Conservation (phyloP, 30 jellyfish, hydroid and myxozoan species). For the Catostylus mosaicus region DNA sequence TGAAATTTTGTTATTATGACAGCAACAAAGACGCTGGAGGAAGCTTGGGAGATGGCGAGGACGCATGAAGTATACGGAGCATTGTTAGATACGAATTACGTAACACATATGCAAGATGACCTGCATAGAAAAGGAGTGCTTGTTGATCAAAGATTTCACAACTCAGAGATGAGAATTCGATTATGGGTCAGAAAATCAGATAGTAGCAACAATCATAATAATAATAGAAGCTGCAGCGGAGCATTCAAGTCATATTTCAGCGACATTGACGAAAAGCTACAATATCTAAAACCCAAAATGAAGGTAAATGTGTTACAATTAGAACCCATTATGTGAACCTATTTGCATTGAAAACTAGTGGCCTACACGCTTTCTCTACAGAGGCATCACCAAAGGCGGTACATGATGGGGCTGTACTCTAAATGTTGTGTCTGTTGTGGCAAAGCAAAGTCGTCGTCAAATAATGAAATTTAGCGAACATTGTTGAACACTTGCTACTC, state of each 20-base stretch:
- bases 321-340: too few species aligned
- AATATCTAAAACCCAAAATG: neutral
- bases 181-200: neutral
- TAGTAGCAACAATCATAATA: neutral
- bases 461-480: too few species aligned
- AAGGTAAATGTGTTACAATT: too few species aligned
- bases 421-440: too few species aligned
- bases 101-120: conserved; percentile 31
- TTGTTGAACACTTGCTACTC: too few species aligned
- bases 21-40: conserved; percentile 46
- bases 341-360: too few species aligned
- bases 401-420: too few species aligned
- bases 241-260: neutral
- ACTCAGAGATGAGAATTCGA: neutral
- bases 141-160: conserved; percentile 34
- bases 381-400: too few species aligned
- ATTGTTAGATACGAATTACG: conserved; percentile 46
- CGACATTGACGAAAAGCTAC: neutral
- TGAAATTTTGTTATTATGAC: neutral
- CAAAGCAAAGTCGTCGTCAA: too few species aligned
- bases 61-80: conserved; percentile 50
- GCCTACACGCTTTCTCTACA: too few species aligned
- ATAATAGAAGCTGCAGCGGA: neutral
- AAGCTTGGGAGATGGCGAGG: conserved; percentile 38
- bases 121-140: conserved; percentile 25